phyloP scores from a whole-genome alignment of 2,797 vertebrate species.

The Cryptoblepharus egeriae region DNA sequence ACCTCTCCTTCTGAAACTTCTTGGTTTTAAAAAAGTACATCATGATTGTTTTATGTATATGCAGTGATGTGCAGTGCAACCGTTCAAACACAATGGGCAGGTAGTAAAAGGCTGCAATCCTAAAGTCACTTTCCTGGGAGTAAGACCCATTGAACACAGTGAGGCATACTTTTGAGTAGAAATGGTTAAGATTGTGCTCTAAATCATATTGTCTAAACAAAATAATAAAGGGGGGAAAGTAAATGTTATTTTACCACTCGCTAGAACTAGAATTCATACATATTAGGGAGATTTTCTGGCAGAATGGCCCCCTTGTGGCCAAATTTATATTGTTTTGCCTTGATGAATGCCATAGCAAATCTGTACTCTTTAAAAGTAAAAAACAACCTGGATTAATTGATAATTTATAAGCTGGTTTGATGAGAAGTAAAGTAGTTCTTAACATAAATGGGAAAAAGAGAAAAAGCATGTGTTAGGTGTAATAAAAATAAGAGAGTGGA shows the following conservation, averaged over 20 bases:
- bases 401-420: neutral
- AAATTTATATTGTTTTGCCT: neutral
- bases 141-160: no score
- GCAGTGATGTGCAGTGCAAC: neutral
- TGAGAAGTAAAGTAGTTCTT: neutral
- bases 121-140: no score
- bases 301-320: neutral
- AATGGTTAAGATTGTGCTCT: no score
- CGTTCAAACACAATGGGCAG: neutral
- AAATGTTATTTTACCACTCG: neutral
- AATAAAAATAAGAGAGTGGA: no score
- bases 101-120: no score
- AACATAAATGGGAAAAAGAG: neutral
- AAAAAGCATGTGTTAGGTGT: neutral
- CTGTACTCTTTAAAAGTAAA: neutral
- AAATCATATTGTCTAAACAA: neutral
- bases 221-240: neutral
- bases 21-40: neutral
- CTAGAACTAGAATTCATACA: neutral
- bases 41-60: neutral
- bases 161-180: no score
- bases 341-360: neutral
- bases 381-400: neutral
- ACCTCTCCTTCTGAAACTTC: no score
- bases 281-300: neutral